Evolutionary conservation across 2,888 invertebrate species (phyloP).

Genomic region (Lasioglossum figueresi): DNA sequence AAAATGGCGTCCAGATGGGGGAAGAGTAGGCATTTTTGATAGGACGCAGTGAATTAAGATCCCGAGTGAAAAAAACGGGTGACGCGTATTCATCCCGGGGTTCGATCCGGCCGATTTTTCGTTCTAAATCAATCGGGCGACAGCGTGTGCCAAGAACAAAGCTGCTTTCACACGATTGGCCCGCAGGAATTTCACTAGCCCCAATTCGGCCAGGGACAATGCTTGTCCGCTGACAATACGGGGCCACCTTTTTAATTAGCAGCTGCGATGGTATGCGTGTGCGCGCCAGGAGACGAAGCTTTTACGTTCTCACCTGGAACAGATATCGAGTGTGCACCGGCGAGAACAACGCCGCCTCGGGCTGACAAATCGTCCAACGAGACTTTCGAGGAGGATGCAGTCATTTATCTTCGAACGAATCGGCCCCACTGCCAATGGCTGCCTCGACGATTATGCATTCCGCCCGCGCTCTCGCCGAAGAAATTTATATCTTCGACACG

Average conservation of each 20-base stretch:
- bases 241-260: conserved; percentile 67
- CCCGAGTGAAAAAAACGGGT: conserved; percentile 23
- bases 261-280: conserved; percentile 12
- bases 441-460: conserved; percentile 52
- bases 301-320: conserved; percentile 25
- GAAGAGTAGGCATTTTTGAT: not conserved
- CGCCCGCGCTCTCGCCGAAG: not conserved
- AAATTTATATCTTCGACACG: conserved; percentile 20
- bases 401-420: conserved; percentile 53
- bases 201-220: conserved; percentile 63
- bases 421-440: conserved; percentile 18
- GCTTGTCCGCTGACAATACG: conserved; percentile 57
- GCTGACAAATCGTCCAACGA: conserved; percentile 65
- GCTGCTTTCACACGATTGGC: conserved; percentile 49
- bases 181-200: conserved; percentile 57
- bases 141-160: conserved; percentile 60
- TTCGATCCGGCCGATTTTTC: conserved; percentile 26
- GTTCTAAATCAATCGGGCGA: conserved; percentile 51
- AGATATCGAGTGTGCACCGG: conserved; percentile 44
- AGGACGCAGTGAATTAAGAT: conserved; percentile 1
- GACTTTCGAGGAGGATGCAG: conserved; percentile 27
- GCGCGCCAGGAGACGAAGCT: conserved; percentile 24
- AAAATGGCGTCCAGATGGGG: not conserved
- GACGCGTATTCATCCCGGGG: conserved; percentile 4
- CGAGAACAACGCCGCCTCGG: conserved; percentile 51